A percentile compares a stretch with the other conserved stretches of the same genome.
phyloP scores from a whole-genome alignment of 2,113 vertebrate genomes.

The Dasyurus viverrinus region DNA sequence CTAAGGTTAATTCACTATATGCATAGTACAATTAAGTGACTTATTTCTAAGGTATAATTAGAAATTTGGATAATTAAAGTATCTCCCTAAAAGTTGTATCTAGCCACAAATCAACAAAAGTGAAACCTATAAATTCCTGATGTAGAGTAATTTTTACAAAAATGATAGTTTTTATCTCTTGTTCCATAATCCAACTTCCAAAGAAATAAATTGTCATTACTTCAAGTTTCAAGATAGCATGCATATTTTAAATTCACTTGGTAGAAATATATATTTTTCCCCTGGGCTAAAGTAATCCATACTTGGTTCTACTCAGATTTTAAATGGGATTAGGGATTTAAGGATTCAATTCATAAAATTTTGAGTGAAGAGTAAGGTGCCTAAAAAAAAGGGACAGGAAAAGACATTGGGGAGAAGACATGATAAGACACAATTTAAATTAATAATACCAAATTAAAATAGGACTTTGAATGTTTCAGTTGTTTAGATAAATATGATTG shows the following conservation, averaged over 20 bases:
- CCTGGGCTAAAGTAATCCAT: not conserved
- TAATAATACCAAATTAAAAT: slow-evolving; percentile 3
- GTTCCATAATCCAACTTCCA: not conserved
- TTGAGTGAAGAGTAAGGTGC: not conserved
- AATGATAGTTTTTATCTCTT: not conserved
- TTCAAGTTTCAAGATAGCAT: not conserved
- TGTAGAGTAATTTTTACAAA: not conserved
- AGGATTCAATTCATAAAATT: not conserved
- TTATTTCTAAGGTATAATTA: not conserved
- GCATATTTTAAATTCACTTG: not conserved
- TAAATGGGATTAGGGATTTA: not conserved
- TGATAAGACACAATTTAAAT: not conserved
- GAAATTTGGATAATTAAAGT: not conserved
- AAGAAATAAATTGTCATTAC: not conserved
- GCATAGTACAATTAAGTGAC: not conserved
- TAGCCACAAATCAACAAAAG: not conserved
- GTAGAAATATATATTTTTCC: not conserved
- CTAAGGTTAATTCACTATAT: not conserved
- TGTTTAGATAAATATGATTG: not conserved
- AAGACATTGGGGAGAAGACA: not conserved
- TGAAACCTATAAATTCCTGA: not conserved
- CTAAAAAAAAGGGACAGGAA: not conserved
- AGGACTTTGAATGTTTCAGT: not conserved
- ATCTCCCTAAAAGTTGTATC: not conserved
- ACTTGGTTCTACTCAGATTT: slow-evolving; percentile 11